Conservation (phyloP, 2,113 vertebrate genomes). For the Pachycephala philippinensis region DNA sequence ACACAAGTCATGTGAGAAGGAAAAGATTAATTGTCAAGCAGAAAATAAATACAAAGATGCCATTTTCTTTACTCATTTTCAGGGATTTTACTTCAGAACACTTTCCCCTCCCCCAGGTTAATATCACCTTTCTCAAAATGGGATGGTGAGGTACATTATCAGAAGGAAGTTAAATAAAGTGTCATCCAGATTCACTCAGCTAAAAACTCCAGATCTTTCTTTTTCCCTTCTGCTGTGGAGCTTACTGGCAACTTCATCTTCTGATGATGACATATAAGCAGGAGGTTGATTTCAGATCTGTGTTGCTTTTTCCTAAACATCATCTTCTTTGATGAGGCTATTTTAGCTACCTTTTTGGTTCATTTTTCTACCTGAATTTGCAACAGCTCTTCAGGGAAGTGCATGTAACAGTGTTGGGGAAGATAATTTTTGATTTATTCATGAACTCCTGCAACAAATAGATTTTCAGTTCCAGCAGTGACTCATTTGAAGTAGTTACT, state of each 20-base stretch:
- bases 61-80: neutral
- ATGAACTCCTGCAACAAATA: neutral
- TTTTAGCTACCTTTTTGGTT: neutral
- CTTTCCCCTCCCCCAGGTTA: neutral
- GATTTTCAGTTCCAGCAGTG: conserved; percentile 2
- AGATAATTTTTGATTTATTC: neutral
- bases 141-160: neutral
- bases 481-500: conserved; percentile 30
- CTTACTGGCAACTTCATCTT: neutral
- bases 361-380: neutral
- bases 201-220: neutral
- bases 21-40: neutral
- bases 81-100: neutral
- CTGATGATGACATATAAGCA: neutral
- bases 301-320: neutral
- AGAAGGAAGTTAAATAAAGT: neutral
- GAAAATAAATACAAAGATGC: neutral
- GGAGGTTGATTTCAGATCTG: neutral
- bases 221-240: neutral
- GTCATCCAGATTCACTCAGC: neutral
- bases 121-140: neutral
- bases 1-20: neutral
- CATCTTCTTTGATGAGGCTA: neutral
- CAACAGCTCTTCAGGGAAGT: neutral
- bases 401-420: neutral